These are phyloP conservation scores for Zaprionus vittiger DNA, from an alignment of 1,140 invertebrate species.

Conservation along the genomic window DNA sequence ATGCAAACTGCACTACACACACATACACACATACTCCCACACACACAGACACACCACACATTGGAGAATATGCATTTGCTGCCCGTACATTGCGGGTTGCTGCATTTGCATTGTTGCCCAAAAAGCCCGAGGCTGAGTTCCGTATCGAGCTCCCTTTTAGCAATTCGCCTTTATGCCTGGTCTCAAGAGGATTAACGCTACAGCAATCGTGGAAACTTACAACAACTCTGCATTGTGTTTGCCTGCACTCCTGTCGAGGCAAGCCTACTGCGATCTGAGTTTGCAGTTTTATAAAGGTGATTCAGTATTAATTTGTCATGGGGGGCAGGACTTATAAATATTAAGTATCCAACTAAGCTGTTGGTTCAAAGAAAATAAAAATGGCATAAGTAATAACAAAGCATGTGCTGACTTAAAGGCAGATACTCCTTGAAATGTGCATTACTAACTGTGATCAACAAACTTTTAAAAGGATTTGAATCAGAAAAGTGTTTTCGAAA, in stretches of 20 bases:
- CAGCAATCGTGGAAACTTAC: constrained; percentile 34
- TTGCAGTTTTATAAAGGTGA: not conserved
- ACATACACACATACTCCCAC: constrained; percentile 9
- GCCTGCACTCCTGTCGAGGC: not conserved
- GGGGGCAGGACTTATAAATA: constrained; percentile 14
- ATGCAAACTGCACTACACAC: constrained; percentile 50
- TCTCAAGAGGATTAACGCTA: constrained; percentile 29
- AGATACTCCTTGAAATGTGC: not conserved
- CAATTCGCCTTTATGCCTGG: constrained; percentile 23
- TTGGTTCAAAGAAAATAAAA: not conserved
- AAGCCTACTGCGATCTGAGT: constrained; percentile 2
- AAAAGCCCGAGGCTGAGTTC: constrained; percentile 8
- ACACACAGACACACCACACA: constrained; percentile 1
- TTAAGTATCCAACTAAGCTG: constrained; percentile 2
- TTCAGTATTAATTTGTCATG: constrained; percentile 31
- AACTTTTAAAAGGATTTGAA: not conserved
- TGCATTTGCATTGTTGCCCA: constrained; percentile 47
- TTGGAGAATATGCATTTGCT: constrained; percentile 5
- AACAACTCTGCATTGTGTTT: constrained; percentile 14
- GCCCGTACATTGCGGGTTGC: constrained; percentile 19
- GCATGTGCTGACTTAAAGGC: not conserved
- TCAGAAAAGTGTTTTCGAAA: not conserved
- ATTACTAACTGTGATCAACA: too few relatives aligned
- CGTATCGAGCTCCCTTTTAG: constrained; percentile 24
- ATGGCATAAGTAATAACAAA: constrained; percentile 2